These are phyloP conservation scores for Agapornis canus DNA, from an alignment of 2,797 vertebrate species.

Conservation along the genomic window DNA sequence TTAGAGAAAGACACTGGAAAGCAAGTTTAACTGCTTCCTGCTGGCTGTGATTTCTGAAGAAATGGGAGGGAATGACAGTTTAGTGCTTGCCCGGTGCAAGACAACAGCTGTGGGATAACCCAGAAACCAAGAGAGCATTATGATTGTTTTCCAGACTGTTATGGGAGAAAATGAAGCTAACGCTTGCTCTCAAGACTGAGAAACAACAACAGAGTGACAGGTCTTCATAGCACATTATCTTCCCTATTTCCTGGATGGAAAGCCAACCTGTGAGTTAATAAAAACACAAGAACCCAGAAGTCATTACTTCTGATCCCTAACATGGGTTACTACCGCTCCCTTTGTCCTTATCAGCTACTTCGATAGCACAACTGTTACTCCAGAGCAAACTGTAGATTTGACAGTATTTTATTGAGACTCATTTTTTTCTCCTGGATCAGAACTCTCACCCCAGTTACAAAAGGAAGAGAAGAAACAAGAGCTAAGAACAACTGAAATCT, in stretches of 20 bases:
- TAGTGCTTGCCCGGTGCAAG: background rate
- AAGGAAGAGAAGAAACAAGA: background rate
- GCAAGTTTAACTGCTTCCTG: background rate
- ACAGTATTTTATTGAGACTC: background rate
- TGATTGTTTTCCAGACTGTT: background rate
- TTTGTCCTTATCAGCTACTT: background rate
- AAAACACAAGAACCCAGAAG: accelerated
- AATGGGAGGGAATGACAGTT: background rate
- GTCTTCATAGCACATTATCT: background rate
- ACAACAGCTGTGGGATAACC: background rate
- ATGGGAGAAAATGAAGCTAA: background rate
- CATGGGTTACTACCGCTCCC: background rate
- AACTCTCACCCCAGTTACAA: background rate
- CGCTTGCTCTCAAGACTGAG: background rate
- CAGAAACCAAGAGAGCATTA: background rate
- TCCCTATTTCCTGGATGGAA: background rate
- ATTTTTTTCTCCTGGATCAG: background rate
- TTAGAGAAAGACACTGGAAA: background rate
- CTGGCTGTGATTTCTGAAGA: background rate
- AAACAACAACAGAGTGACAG: background rate
- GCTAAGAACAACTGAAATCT: background rate
- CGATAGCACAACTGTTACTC: background rate
- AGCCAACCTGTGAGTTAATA: background rate
- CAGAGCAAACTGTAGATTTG: background rate
- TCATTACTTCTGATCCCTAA: background rate